Conservation (phyloP, 1,140 invertebrate genomes). For the Hermatobates lingyangjiaoensis region DNA sequence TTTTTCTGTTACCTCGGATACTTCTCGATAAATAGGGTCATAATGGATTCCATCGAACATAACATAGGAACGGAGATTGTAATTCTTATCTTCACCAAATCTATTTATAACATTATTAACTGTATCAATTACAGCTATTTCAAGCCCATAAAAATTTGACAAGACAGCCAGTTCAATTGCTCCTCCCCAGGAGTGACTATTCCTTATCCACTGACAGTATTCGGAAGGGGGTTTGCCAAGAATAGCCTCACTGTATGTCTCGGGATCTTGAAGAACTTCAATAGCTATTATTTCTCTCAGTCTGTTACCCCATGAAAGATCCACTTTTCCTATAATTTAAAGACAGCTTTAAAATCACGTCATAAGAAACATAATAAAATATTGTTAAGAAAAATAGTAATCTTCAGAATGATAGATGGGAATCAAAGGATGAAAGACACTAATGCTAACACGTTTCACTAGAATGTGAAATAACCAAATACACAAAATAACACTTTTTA, state of each 20-base stretch:
- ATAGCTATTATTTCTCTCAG: constrained; percentile 76
- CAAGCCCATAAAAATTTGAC: constrained; percentile 69
- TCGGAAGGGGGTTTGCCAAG: constrained; percentile 67
- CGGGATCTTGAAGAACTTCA: constrained; percentile 51
- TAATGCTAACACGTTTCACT: background rate
- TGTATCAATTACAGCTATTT: constrained; percentile 87
- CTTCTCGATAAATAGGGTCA: constrained; percentile 78
- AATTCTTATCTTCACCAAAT: constrained; percentile 85
- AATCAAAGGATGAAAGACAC: background rate
- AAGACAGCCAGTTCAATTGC: constrained; percentile 84
- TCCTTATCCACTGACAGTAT: constrained; percentile 75
- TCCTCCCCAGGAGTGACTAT: constrained; percentile 78
- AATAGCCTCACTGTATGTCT: constrained; percentile 67
- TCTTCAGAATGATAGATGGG: too few species aligned
- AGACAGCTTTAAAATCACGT: too few species aligned
- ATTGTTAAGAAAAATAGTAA: too few species aligned
- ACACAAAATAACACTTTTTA: too few species aligned
- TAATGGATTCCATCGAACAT: constrained; percentile 95
- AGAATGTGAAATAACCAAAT: background rate
- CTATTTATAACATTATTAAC: constrained; percentile 74
- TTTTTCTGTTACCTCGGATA: constrained; percentile 28
- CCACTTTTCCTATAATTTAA: constrained; percentile 42
- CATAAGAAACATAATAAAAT: constrained; percentile 11
- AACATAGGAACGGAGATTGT: constrained; percentile 64
- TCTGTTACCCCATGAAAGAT: constrained; percentile 43